phyloP scores from a whole-genome alignment of 1,140 invertebrate genomes.

The Macrotrachela quadricornifera region DNA sequence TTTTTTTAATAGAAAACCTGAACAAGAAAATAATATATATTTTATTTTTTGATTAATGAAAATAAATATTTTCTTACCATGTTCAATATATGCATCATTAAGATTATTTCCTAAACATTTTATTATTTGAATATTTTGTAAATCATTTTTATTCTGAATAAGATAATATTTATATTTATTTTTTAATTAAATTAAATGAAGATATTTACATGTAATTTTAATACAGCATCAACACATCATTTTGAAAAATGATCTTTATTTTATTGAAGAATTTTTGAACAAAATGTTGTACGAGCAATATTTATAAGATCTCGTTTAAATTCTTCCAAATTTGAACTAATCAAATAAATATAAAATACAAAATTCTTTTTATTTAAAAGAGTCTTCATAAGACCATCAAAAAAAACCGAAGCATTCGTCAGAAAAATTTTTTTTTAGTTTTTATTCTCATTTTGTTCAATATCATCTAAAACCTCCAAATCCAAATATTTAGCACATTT shows the following conservation, averaged over 20 bases:
- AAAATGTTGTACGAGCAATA: conserved; percentile 86
- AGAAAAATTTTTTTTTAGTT: no score
- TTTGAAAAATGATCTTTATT: conserved; percentile 91
- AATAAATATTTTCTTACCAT: conserved; percentile 39
- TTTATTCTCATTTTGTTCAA: no score
- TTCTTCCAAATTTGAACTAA: conserved; percentile 39
- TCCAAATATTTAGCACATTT: no score
- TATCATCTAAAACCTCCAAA: no score
- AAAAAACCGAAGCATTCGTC: no score
- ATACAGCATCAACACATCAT: conserved; percentile 76
- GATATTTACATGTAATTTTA: conserved; percentile 51
- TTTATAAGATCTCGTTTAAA: conserved; percentile 77
- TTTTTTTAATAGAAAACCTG: conserved; percentile 88
- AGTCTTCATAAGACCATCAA: no score
- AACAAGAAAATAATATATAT: neutral
- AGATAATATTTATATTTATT: neutral
- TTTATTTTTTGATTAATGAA: neutral
- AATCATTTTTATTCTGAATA: conserved; percentile 40
- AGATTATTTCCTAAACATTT: conserved; percentile 79
- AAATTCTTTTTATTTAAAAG: conserved; percentile 11
- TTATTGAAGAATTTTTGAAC: conserved; percentile 90
- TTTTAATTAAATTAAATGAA: no score
- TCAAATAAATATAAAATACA: no score
- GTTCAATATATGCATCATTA: conserved; percentile 84
- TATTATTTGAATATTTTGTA: conserved; percentile 89